Conservation (phyloP, 2,113 vertebrate species). For the Silurus glanis region DNA sequence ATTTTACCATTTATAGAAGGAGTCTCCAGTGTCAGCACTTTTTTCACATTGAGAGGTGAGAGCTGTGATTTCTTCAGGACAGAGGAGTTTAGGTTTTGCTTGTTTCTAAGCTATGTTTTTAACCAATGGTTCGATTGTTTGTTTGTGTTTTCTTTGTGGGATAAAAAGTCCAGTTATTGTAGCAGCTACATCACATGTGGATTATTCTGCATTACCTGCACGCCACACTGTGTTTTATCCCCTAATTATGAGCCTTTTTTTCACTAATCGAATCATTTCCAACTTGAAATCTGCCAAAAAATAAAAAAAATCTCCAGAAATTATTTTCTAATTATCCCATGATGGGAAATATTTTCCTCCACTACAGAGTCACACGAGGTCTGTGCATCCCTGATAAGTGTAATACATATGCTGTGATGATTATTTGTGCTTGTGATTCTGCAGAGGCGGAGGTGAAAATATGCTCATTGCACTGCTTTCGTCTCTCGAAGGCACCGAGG, state of each 20-base stretch:
- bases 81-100: neutral
- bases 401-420: conserved; percentile 23
- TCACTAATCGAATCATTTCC: neutral
- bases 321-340: conserved; percentile 3
- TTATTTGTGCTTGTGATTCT: conserved; percentile 18
- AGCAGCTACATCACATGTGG: neutral
- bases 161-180: too few relatives aligned
- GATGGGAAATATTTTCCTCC: conserved; percentile 1
- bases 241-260: neutral
- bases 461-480: conserved; percentile 24
- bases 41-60: neutral
- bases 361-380: neutral
- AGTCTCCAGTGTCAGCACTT: neutral
- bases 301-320: neutral
- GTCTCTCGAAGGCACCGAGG: conserved; percentile 41
- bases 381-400: conserved; percentile 13
- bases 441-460: conserved; percentile 35
- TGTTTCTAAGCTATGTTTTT: neutral
- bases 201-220: neutral
- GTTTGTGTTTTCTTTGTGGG: neutral
- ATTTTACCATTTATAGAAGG: neutral
- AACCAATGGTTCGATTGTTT: neutral
- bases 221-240: neutral
- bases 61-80: neutral
- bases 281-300: neutral